Evolutionary conservation across 2,797 vertebrate species (phyloP).

Genomic region (Sebastes vulpes): DNA sequence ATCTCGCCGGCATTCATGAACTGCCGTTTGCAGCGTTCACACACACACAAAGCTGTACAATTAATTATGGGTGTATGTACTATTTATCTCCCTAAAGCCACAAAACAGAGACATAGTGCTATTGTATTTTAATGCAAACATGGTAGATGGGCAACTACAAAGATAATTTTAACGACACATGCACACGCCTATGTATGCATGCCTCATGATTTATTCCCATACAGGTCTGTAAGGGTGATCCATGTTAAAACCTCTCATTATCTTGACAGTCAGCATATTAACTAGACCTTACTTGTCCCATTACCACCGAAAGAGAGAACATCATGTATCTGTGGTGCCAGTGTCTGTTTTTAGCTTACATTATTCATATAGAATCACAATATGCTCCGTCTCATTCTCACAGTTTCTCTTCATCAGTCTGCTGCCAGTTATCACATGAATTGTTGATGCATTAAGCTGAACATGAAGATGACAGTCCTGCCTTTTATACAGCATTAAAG

Average conservation of each 20-base stretch:
- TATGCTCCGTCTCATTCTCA: background rate
- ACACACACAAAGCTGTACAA: constrained; percentile 13
- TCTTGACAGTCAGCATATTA: background rate
- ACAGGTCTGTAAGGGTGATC: constrained; percentile 38
- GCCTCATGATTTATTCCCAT: background rate
- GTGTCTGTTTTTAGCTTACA: background rate
- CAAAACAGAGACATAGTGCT: background rate
- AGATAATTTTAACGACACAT: background rate
- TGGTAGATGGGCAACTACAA: background rate
- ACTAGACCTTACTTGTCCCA: background rate
- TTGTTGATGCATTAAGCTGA: background rate
- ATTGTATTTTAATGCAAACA: constrained; percentile 3
- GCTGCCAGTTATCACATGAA: background rate
- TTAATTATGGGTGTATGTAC: constrained; percentile 6
- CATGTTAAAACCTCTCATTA: background rate
- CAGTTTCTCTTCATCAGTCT: background rate
- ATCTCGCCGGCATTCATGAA: constrained; percentile 16
- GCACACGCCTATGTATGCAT: background rate
- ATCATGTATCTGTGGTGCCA: background rate
- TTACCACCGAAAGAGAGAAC: background rate
- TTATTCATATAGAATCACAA: background rate
- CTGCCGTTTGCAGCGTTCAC: background rate
- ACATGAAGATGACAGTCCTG: background rate
- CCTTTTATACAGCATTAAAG: background rate
- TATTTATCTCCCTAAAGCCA: background rate